Conservation (phyloP, 2,113 vertebrate species). For the Lynx canadensis region DNA sequence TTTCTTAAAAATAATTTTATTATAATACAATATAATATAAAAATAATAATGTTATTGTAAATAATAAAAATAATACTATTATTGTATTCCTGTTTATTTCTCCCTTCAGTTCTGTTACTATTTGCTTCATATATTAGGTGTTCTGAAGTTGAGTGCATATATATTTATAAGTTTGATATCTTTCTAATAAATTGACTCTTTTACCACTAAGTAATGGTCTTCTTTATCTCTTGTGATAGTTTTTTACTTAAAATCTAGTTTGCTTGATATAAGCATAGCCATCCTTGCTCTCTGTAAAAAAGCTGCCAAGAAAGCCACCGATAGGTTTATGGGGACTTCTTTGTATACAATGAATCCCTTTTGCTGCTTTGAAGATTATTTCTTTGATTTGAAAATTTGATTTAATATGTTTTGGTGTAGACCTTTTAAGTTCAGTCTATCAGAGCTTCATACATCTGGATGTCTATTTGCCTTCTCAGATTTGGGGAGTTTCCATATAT, state of each 20-base stretch:
- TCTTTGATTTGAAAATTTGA: not conserved
- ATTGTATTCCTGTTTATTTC: not conserved
- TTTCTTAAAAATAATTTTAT: not conserved
- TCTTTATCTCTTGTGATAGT: not conserved
- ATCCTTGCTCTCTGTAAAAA: not conserved
- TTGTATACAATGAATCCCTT: not conserved
- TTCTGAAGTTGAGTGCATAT: not conserved
- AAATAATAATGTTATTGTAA: not conserved
- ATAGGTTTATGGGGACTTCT: not conserved
- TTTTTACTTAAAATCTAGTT: not conserved
- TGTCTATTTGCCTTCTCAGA: not conserved
- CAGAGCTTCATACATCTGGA: not conserved
- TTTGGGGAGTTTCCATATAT: not conserved
- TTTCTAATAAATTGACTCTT: not conserved
- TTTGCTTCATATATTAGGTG: not conserved
- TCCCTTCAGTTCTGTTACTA: not conserved
- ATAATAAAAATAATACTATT: not conserved
- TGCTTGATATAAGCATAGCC: not conserved
- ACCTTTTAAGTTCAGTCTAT: not conserved
- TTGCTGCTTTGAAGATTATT: not conserved
- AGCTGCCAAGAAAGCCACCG: not conserved
- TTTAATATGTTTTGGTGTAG: not conserved
- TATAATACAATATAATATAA: not conserved
- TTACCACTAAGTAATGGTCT: not conserved
- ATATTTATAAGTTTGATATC: not conserved